A percentile compares a stretch with the other conserved stretches of the same genome.
Conservation (phyloP, 2,888 invertebrate species). For the Athalia cordata region DNA sequence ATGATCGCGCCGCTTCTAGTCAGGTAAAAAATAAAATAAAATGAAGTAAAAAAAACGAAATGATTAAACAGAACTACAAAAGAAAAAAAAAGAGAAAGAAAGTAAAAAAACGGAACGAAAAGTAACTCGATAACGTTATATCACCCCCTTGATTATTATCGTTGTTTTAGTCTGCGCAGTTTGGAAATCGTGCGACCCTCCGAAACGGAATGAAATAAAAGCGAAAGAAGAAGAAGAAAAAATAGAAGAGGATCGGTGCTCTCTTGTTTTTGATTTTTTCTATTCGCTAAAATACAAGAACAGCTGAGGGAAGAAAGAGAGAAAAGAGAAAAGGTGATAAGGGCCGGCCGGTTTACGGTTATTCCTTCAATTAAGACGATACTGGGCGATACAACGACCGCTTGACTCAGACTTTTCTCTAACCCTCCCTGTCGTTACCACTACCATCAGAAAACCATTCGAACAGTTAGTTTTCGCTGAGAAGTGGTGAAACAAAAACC, state of each 20-base stretch:
- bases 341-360: conserved; percentile 57
- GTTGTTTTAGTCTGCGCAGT: too few species aligned
- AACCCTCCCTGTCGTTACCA: conserved; percentile 30
- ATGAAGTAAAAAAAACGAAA: conserved; percentile 44
- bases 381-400: conserved; percentile 48
- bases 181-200: conserved; percentile 53
- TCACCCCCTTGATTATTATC: too few species aligned
- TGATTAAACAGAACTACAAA: conserved; percentile 47
- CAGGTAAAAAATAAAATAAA: conserved; percentile 57
- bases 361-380: conserved; percentile 62
- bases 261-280: too few species aligned
- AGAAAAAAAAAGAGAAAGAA: too few species aligned
- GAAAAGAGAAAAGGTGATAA: conserved; percentile 53
- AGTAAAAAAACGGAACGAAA: too few species aligned
- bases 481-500: background rate
- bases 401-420: conserved; percentile 24
- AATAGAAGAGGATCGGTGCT: background rate
- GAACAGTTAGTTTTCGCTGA: conserved; percentile 29
- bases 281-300: too few species aligned
- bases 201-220: conserved; percentile 35
- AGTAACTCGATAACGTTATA: too few species aligned
- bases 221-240: conserved; percentile 4
- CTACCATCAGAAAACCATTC: conserved; percentile 28
- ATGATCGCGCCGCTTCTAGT: background rate
- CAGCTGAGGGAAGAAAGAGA: conserved; percentile 26